Base-by-base conservation (phyloP, 2,113 vertebrate genomes). In the Chroicocephalus ridibundus region DNA sequence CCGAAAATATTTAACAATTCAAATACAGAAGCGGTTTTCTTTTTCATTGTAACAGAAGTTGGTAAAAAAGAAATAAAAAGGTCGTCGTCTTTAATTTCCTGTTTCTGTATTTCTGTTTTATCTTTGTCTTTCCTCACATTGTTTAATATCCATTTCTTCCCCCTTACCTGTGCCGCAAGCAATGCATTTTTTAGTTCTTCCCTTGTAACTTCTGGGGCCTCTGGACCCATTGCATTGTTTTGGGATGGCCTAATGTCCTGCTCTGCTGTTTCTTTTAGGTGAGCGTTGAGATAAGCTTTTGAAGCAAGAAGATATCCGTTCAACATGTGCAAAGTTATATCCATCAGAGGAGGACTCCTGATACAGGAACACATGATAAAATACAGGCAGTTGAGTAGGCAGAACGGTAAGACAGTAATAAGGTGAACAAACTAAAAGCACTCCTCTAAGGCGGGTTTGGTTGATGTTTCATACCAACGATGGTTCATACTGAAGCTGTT, bases 101-200 rank as follows among this genome's bases (percentile, higher is more conserved):
- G 34, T 69, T 88, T 69, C 85, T 85, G 42, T 38, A 36, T 65
- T 83, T 82, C 47, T 89, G 31, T 81, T 82, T 77, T 38, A 58
- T 65, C 51, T 22, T 2, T 51, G 27, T 16, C 61, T 78, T 88
- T 36, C 26, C 60, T 90, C 72, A 62, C 17, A 72, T 13, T 2
- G 8, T 54, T 24, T 68, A 89, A 82, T 6, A 82, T 6, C 31
- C 13, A 47, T 80, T 72, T 96, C 61, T 77, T 36, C 25, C 51
- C 42, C 69, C 91, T 82, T 98, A 99, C 99, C 99, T 99, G 99
- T 47, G 99, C 99, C 69, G 99, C 98, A 42, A 99, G 96, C 69
- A 99, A 97, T 31, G 99, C 99, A 42, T 99, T 99, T 98, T 99
- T 99, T 82, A 99, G 95, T 96, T 99, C 99, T 97, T 99, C 99